Conservation (phyloP, 1,140 invertebrate genomes). For the Papilio xuthus region DNA sequence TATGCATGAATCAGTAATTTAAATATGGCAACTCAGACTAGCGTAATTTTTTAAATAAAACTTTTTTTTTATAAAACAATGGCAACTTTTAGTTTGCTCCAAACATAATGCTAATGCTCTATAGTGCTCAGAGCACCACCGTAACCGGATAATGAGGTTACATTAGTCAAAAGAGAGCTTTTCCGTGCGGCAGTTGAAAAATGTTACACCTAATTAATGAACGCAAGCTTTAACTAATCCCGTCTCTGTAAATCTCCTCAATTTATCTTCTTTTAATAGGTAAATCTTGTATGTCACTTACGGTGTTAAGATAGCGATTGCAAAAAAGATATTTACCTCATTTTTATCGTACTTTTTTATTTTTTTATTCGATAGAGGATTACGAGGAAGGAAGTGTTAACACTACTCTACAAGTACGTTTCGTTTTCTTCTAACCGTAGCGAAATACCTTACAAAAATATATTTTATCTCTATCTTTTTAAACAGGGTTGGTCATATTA, state of each 20-base stretch:
- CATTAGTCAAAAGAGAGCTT: conserved; percentile 24
- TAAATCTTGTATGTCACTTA: conserved; percentile 7
- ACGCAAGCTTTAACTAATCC: conserved; percentile 24
- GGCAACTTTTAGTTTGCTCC: conserved; percentile 9
- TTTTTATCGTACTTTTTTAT: background rate
- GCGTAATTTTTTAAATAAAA: background rate
- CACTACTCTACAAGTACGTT: no score
- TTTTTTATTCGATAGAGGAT: background rate
- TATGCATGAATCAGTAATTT: no score
- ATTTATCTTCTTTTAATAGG: conserved; percentile 27
- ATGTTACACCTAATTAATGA: conserved; percentile 23
- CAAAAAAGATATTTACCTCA: background rate
- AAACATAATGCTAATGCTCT: background rate
- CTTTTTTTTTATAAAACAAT: background rate
- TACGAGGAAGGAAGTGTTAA: background rate
- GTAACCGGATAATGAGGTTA: conserved; percentile 17
- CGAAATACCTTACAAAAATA: no score
- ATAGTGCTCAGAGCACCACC: background rate
- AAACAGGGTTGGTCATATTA: no score
- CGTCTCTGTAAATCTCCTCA: conserved; percentile 12
- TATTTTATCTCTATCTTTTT: no score
- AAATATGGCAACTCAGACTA: background rate
- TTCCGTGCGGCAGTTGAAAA: conserved; percentile 23
- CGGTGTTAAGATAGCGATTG: background rate
- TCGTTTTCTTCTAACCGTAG: no score